These are phyloP conservation scores for Harpalus rubripes DNA, from an alignment of 2,888 invertebrate genomes.

Conservation along the genomic window DNA sequence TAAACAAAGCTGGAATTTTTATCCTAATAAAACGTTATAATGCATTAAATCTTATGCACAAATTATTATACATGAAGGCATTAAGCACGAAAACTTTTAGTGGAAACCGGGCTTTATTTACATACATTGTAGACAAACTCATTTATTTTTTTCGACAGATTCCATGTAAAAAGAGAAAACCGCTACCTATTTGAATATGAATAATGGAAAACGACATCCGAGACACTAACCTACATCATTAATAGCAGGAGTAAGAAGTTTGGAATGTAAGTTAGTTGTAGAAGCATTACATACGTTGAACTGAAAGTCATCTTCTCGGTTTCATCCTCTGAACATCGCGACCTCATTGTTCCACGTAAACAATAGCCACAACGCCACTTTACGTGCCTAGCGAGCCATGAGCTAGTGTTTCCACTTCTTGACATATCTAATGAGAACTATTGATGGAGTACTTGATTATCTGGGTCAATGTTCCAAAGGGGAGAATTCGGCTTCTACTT, in stretches of 20 bases:
- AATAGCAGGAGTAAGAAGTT: not conserved
- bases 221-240: not conserved
- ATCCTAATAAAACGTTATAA: no score
- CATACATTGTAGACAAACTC: no score
- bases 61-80: no score
- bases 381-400: constrained; percentile 1
- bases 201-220: not conserved
- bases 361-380: not conserved
- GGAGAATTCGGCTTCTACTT: not conserved
- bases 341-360: not conserved
- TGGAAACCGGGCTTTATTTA: no score
- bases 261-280: not conserved
- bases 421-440: constrained; percentile 46
- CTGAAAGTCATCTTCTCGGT: not conserved
- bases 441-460: constrained; percentile 35
- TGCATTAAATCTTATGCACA: no score
- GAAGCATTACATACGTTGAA: not conserved
- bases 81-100: no score
- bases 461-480: not conserved
- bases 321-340: constrained; percentile 1
- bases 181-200: no score
- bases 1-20: no score
- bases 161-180: no score
- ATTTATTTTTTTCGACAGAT: no score
- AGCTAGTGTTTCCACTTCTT: constrained; percentile 27